Evolutionary conservation across 2,113 vertebrate species (phyloP).

Genomic region (western clawed frog (Xenopus tropicalis)): DNA sequence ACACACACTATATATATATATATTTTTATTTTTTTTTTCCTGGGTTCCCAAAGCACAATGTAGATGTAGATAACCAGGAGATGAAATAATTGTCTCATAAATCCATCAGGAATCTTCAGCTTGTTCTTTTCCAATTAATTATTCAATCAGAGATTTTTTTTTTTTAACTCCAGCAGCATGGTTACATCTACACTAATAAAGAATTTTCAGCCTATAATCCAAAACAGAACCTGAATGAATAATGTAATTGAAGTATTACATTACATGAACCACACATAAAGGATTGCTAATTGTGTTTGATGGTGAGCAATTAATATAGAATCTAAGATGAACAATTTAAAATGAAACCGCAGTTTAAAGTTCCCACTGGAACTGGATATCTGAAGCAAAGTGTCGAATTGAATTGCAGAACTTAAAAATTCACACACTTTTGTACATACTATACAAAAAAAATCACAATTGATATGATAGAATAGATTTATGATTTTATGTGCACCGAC

Average conservation of each 20-base stretch:
- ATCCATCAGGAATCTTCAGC: conserved; percentile 96
- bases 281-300: conserved; percentile 99
- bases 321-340: conserved; percentile 91
- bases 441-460: conserved; percentile 78
- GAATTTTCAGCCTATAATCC: conserved; percentile 97
- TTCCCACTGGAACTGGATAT: conserved; percentile 73
- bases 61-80: conserved; percentile 86
- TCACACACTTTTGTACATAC: conserved; percentile 73
- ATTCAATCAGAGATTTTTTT: conserved; percentile 91
- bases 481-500: conserved; percentile 73
- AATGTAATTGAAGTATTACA: conserved; percentile 99
- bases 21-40: conserved; percentile 70
- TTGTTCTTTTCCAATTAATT: conserved; percentile 93
- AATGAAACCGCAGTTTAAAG: conserved; percentile 85
- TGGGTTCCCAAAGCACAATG: conserved; percentile 85
- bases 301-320: conserved; percentile 95
- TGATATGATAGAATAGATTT: conserved; percentile 83
- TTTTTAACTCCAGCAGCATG: conserved; percentile 93
- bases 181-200: conserved; percentile 97
- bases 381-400: conserved; percentile 64
- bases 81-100: conserved; percentile 98
- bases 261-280: conserved; percentile 99
- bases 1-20: conserved; percentile 36
- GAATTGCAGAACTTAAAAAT: conserved; percentile 65
- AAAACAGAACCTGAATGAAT: conserved; percentile 98